Base-by-base conservation (phyloP, 2,113 vertebrate genomes). In the Gobio gobio region DNA sequence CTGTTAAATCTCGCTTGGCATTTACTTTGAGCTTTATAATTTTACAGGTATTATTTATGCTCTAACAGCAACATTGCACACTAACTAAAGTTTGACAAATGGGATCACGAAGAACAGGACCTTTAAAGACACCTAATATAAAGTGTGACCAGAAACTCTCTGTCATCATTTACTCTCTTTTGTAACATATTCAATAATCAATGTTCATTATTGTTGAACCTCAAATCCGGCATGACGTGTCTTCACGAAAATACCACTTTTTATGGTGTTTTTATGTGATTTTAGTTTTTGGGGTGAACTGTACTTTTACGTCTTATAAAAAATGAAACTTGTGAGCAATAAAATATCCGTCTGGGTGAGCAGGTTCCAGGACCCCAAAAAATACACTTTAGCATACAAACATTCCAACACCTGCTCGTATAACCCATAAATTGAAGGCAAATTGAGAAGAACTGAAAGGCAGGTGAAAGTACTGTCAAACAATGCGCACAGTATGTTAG, bases 341-440 rank as follows among this genome's bases (percentile, higher is more conserved):
- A 47, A 47, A 73, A 24, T 73, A n/a, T n/a, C 70, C 1, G 22
- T 13, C 0, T 47, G 70, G 12, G 43, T 73, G 70, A 73, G 43
- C 70, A 73, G 12, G 10, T 73, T 73, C 70, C 70, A 47, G 43
- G 5, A 13, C 22, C 22, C 43, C 43, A 47, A 73, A 73, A 61
- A 73, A 83, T 22, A 76, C 45, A 66, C 45, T 29, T 26, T 76
- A 22, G 49, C 63, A 76, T 49, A 73, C 14, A 47, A 68, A 82
- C 66, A 16, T 45, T 64, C 58, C 66, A 63, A 43, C 33, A 83
- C 33, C 64, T 79, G 29, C 58, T 56, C 75, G 43, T 47, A 56
- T 76, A n/a, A 78, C 51, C 20, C 29, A 33, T 78, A 78, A 78
- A 78, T 58, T 36, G 18, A 43, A 61, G 54, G 22, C 7, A 43